Percentiles rank a stretch among this genome's conserved stretches.
These are phyloP conservation scores for Cryptophagus acutangulus DNA, from an alignment of 2,888 invertebrate species.

Conservation along the genomic window DNA sequence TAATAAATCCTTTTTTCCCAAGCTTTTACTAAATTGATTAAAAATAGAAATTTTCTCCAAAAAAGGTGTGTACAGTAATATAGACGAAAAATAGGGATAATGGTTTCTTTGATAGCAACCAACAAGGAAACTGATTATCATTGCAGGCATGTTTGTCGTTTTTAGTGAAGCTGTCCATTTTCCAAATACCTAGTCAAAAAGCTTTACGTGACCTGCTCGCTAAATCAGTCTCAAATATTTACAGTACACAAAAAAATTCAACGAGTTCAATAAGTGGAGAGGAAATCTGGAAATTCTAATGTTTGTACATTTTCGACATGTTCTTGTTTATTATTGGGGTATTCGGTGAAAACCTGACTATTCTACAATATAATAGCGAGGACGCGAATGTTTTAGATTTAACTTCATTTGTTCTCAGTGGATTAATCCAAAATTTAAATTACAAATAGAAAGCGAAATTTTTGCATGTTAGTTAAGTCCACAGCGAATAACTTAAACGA, in stretches of 20 bases:
- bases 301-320: neutral
- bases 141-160: constrained; percentile 36
- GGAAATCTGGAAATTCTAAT: constrained; percentile 31
- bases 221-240: constrained; percentile 31
- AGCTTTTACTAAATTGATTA: no score
- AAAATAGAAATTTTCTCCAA: no score
- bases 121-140: no score
- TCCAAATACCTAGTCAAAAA: constrained; percentile 40
- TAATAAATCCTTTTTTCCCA: no score
- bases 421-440: no score
- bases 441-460: no score
- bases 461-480: no score
- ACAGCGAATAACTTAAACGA: no score
- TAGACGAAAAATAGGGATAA: no score
- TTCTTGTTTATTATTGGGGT: neutral
- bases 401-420: no score
- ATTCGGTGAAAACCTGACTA: neutral
- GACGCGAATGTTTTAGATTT: neutral
- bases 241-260: constrained; percentile 29
- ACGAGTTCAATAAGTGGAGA: constrained; percentile 30
- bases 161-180: constrained; percentile 41
- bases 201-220: constrained; percentile 31
- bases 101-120: no score
- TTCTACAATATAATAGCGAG: neutral
- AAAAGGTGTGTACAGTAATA: no score